phyloP scores from a whole-genome alignment of 2,888 invertebrate species.

The Alloscopus bannaensis region DNA sequence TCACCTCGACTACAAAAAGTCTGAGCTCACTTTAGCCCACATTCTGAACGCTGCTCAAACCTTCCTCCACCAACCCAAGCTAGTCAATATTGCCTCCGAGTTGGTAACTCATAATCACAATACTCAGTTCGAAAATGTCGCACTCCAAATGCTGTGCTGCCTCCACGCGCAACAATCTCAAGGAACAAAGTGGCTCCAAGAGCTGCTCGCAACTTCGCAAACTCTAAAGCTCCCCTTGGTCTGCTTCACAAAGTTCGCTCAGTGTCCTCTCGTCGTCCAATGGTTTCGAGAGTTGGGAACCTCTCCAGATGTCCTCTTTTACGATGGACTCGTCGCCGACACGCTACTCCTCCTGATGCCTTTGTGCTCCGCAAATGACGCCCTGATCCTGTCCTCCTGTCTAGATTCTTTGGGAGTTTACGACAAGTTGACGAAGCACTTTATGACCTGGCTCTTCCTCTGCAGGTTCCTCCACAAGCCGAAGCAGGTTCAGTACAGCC shows the following conservation, averaged over 20 bases:
- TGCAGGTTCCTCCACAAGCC: constrained; percentile 49
- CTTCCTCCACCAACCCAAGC: constrained; percentile 59
- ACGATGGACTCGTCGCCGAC: constrained; percentile 64
- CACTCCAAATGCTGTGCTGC: constrained; percentile 27
- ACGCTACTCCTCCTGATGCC: constrained; percentile 59
- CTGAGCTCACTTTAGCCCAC: constrained; percentile 52
- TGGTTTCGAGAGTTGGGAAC: constrained; percentile 61
- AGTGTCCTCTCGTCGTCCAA: constrained; percentile 50
- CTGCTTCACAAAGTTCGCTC: constrained; percentile 49
- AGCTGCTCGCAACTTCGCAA: too few relatives aligned
- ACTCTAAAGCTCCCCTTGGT: constrained; percentile 11
- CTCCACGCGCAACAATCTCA: constrained; percentile 38
- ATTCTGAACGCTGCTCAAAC: constrained; percentile 37
- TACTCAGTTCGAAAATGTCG: constrained; percentile 23
- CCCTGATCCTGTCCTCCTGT: constrained; percentile 5
- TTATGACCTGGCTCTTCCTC: constrained; percentile 59
- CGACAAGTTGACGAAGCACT: constrained; percentile 37
- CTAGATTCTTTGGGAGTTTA: constrained; percentile 40
- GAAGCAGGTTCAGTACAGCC: constrained; percentile 53
- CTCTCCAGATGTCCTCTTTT: constrained; percentile 24
- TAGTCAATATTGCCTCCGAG: constrained; percentile 47
- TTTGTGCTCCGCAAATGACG: constrained; percentile 32
- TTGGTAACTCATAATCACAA: constrained; percentile 21
- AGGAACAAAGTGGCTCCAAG: constrained; percentile 11
- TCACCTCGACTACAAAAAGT: constrained; percentile 44